Percentiles rank a stretch among this genome's conserved stretches.
phyloP scores from a whole-genome alignment of 2,113 vertebrate genomes.

The Megatriorchis doriae region DNA sequence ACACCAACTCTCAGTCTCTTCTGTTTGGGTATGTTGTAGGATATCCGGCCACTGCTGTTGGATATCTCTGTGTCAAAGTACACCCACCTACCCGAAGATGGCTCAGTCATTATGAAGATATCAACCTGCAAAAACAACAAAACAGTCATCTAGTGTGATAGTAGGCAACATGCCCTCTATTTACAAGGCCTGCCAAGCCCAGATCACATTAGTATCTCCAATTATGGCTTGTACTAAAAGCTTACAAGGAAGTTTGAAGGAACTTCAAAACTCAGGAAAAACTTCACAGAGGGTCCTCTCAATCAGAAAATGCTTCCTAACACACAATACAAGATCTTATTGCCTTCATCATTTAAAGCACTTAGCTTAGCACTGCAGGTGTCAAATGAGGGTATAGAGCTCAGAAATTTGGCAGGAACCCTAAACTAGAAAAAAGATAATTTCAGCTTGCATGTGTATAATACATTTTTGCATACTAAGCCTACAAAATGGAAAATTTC shows the following conservation, averaged over 20 bases:
- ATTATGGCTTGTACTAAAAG: neutral
- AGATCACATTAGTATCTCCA: neutral
- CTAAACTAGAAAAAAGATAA: neutral
- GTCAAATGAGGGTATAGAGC: neutral
- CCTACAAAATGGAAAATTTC: neutral
- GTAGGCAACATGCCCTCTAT: neutral
- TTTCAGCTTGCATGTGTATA: neutral
- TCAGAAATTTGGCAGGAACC: neutral
- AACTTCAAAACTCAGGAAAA: neutral
- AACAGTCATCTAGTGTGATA: neutral
- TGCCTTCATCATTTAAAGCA: neutral
- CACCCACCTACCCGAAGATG: slow-evolving; percentile 91
- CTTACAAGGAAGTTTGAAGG: neutral
- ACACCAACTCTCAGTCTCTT: slow-evolving; percentile 89
- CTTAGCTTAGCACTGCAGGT: neutral
- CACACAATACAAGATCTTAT: neutral
- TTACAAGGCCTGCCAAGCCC: neutral
- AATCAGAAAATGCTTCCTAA: neutral
- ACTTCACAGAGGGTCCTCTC: neutral
- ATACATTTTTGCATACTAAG: neutral
- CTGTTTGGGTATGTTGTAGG: slow-evolving; percentile 85
- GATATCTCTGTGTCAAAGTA: slow-evolving; percentile 94
- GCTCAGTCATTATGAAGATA: slow-evolving; percentile 90
- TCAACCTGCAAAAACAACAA: slow-evolving; percentile 80
- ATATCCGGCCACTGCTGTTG: slow-evolving; percentile 90